Percentiles rank a stretch among this genome's conserved stretches.
phyloP scores from a whole-genome alignment of 2,113 vertebrate genomes.

The Podarcis raffonei region DNA sequence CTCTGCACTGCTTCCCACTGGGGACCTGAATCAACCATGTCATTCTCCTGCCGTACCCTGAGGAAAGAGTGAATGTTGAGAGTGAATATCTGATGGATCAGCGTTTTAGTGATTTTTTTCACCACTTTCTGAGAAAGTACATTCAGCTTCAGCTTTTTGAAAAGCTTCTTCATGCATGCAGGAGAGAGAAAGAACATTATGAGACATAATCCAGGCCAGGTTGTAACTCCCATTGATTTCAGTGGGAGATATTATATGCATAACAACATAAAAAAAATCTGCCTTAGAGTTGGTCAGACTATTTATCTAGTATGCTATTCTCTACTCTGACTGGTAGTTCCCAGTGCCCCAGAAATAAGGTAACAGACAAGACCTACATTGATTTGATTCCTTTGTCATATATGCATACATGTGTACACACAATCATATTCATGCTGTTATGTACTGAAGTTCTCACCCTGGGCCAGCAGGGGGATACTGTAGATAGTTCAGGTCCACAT shows the following conservation, averaged over 20 bases:
- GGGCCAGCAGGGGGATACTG: too few relatives aligned
- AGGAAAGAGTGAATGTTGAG: slow-evolving; percentile 12
- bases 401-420: neutral
- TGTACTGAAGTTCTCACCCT: too few relatives aligned
- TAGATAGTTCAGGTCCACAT: too few relatives aligned
- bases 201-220: neutral
- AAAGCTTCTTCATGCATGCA: neutral
- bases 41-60: slow-evolving; percentile 87
- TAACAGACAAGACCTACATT: neutral
- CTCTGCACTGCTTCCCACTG: slow-evolving; percentile 89
- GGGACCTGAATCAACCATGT: slow-evolving; percentile 86
- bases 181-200: neutral
- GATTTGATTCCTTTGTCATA: neutral
- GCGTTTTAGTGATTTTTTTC: neutral
- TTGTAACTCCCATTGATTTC: neutral
- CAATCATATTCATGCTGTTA: neutral
- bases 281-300: neutral
- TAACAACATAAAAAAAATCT: too few relatives aligned
- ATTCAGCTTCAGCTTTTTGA: neutral
- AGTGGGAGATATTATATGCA: neutral
- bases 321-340: too few relatives aligned
- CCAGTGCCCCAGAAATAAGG: neutral
- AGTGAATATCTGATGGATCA: neutral
- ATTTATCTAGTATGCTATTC: neutral
- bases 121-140: slow-evolving; percentile 9